phyloP scores from a whole-genome alignment of 2,888 invertebrate genomes.

The Dolichomitus sp. region DNA sequence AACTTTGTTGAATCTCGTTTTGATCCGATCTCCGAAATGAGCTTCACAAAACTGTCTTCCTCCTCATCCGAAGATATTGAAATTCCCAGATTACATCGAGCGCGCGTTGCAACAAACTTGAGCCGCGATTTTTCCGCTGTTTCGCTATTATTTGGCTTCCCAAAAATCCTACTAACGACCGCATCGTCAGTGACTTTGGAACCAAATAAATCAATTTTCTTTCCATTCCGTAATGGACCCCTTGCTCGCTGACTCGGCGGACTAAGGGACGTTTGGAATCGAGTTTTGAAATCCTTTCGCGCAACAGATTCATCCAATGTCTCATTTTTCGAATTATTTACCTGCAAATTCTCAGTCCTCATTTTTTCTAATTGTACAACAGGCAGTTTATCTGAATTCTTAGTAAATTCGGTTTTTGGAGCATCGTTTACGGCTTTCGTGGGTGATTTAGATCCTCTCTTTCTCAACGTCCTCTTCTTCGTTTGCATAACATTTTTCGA shows the following conservation, averaged over 20 bases:
- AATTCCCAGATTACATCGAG: slow-evolving; percentile 22
- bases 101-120: neutral
- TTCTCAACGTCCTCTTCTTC: neutral
- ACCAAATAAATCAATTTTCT: slow-evolving; percentile 1
- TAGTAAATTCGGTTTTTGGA: slow-evolving; percentile 2
- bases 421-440: neutral
- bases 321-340: neutral
- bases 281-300: neutral
- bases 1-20: slow-evolving; percentile 8
- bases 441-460: neutral
- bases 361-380: slow-evolving; percentile 47
- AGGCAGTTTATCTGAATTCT: neutral
- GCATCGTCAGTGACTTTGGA: neutral
- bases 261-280: neutral
- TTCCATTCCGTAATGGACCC: neutral
- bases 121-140: neutral
- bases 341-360: neutral
- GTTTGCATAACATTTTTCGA: neutral
- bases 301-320: neutral
- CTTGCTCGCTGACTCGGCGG: neutral
- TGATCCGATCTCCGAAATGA: slow-evolving; percentile 1
- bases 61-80: slow-evolving; percentile 12
- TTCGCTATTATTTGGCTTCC: neutral
- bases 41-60: slow-evolving; percentile 27
- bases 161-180: neutral